Percentiles rank a stretch among this genome's conserved stretches.
These are phyloP conservation scores for Timandra comae DNA, from an alignment of 2,888 invertebrate species.

Conservation along the genomic window DNA sequence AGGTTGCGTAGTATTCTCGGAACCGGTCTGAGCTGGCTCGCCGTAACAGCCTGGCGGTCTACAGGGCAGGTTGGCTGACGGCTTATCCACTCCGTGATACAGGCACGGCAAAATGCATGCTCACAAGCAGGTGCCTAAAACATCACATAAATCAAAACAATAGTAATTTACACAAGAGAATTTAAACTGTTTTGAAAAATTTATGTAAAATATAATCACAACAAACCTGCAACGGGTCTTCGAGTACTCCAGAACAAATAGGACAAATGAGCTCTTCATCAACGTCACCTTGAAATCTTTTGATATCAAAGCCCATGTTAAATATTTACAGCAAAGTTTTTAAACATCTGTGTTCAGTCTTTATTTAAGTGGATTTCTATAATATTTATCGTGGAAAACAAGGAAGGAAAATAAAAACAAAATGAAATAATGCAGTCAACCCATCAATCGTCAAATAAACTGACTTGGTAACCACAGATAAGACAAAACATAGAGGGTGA, in stretches of 20 bases:
- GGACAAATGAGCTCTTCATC: conserved; percentile 98
- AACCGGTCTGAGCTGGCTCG: conserved; percentile 92
- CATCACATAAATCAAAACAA: conserved; percentile 6
- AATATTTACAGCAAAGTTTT: conserved; percentile 33
- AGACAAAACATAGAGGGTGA: no score
- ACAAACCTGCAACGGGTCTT: conserved; percentile 94
- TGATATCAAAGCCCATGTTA: conserved; percentile 95
- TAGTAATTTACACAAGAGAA: conserved; percentile 1
- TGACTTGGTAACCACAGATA: conserved; percentile 16
- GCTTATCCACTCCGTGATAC: conserved; percentile 96
- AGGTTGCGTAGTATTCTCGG: conserved; percentile 95
- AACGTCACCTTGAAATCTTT: conserved; percentile 95
- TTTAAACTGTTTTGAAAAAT: not conserved
- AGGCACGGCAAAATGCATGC: conserved; percentile 95
- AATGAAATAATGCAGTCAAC: no score
- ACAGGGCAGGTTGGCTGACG: conserved; percentile 96
- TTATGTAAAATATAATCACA: conserved; percentile 4
- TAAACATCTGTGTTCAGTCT: conserved; percentile 36
- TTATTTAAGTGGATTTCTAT: conserved; percentile 14
- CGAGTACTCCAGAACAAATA: conserved; percentile 96
- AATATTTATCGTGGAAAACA: conserved; percentile 20
- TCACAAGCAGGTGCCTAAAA: conserved; percentile 94
- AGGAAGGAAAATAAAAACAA: conserved; percentile 31
- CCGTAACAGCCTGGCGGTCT: conserved; percentile 92
- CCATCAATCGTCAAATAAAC: conserved; percentile 5